Evolutionary conservation across 2,113 vertebrate genomes (phyloP), one percentile per base, ranked within the genome.

Genomic region (Trochalopteron elliotii): DNA sequence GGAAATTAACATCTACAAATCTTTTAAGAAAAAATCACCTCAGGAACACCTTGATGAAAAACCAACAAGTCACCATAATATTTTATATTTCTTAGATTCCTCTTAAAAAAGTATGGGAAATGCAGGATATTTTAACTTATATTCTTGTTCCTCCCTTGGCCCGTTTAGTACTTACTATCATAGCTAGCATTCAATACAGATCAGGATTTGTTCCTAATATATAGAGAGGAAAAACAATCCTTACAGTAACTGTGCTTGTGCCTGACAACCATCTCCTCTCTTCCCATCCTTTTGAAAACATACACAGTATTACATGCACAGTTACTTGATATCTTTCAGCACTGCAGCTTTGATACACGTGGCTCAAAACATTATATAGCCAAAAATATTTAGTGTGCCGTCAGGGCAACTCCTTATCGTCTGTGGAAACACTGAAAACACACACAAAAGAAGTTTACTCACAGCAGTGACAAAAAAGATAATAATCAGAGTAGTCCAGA

Each of bases 381-480:
- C 24, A 75, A 53, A 63, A 83, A 31, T 3, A 1, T 44, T 89
- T 5, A 24, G 9, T 10, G 5, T 16, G 30, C 44, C n/a, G 8
- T 47, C 55, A 77, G 0, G 56, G 40, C 0, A 1, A 80, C 59
- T 65, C 33, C 35, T 93, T 28, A 59, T 47, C 25, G 20, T 25
- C 70, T 68, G 15, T 44, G 44, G 39, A 63, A 93, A 61, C 37
- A 83, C 0, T 0, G 3, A 56, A 56, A 53, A 60, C 19, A 47
- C 17, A 5, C 19, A 35, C 55, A n/a, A 59, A 37, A 72, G 68
- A 59, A 18, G 16, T 35, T 44, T 79, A 98, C 99, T 99, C 94
- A 99, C 99, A 96, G 97, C 47, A 7, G 6, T 12, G 31, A 97
- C 85, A 90, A 99, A 98, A 78, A 98, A 97, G 57, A 99, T 93